Evolutionary conservation across 1,140 invertebrate genomes (phyloP).

Genomic region (Laodelphax striatellus): DNA sequence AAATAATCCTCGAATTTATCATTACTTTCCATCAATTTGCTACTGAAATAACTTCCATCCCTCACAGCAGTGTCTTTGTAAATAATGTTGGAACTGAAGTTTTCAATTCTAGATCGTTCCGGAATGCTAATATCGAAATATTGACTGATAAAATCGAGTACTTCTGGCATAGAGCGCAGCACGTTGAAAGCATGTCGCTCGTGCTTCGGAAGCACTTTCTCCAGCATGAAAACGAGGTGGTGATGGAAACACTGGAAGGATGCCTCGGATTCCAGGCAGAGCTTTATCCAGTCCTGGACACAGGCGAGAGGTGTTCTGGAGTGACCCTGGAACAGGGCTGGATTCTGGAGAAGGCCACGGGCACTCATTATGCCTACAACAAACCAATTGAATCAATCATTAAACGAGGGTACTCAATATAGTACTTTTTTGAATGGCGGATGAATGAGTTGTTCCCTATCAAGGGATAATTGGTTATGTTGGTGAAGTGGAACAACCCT

Average conservation of each 20-base stretch:
- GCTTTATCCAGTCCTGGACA: conserved; percentile 75
- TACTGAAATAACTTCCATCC: not conserved
- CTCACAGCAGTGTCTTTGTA: not conserved
- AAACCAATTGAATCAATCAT: not conserved
- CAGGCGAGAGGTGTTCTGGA: conserved; percentile 59
- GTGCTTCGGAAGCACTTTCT: conserved; percentile 57
- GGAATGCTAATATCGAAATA: conserved; percentile 15
- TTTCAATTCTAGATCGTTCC: not conserved
- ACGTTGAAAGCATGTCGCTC: conserved; percentile 68
- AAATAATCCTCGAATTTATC: not conserved
- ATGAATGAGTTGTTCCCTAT: too few relatives aligned
- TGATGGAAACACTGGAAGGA: conserved; percentile 79
- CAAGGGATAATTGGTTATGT: too few relatives aligned
- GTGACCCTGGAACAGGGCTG: conserved; percentile 68
- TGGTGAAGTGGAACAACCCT: too few relatives aligned
- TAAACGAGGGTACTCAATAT: too few relatives aligned
- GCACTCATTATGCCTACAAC: conserved; percentile 73
- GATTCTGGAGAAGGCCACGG: conserved; percentile 79
- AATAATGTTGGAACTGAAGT: not conserved
- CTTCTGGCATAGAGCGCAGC: conserved; percentile 50
- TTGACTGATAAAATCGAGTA: conserved; percentile 52
- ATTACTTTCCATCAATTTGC: not conserved
- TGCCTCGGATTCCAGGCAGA: conserved; percentile 46
- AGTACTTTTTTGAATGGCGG: too few relatives aligned
- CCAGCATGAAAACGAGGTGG: conserved; percentile 88